Base-by-base conservation (phyloP, 2,888 invertebrate species). In the Hedya salicella region DNA sequence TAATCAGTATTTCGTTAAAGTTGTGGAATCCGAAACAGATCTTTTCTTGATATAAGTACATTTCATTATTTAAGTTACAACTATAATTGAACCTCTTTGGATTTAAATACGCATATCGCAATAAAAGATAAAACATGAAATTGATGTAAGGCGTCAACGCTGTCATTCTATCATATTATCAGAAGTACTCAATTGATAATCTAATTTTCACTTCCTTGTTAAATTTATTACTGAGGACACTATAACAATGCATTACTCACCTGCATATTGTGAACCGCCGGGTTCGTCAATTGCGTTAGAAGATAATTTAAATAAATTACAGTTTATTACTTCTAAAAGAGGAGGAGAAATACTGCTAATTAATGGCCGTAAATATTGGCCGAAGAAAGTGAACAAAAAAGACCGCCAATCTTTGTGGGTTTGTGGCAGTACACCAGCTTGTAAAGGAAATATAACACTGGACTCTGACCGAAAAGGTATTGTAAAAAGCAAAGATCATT, bases 311-410 rank as follows among this genome's bases (percentile, higher is more conserved):
- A 40, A 40, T 40, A 42, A 42, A 42, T 42, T 42, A 14, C 14
- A 42, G 40, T 42, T 42, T 42, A 42, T 42, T 42, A n/a, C 40
- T 42, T 42, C 16, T 42, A 42, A 42, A 42, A n/a, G 40, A 42
- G 40, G 40, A 42, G 40, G 14, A 40, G 40, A 40, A 40, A 40
- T 42, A 42, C 40, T 16, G 40, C 6, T 42, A 14, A 42, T 42
- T 14, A 14, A 42, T 42, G 40, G 14, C 14, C 6, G 40, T 14
- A 42, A 42, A 42, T 42, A 42, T 42, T 14, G 14, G 14, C 40
- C 14, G 5, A 42, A 42, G 6, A 42, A 42, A 3, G 40, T 42
- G 40, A 14, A 42, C 40, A 42, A 42, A 6, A 42, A 25, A 25
- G 25, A 42, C 40, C 14, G n/a, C 6, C 40, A 42, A 42, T 42